Conservation (phyloP, 2,797 vertebrate genomes). For the Phoebastria nigripes region DNA sequence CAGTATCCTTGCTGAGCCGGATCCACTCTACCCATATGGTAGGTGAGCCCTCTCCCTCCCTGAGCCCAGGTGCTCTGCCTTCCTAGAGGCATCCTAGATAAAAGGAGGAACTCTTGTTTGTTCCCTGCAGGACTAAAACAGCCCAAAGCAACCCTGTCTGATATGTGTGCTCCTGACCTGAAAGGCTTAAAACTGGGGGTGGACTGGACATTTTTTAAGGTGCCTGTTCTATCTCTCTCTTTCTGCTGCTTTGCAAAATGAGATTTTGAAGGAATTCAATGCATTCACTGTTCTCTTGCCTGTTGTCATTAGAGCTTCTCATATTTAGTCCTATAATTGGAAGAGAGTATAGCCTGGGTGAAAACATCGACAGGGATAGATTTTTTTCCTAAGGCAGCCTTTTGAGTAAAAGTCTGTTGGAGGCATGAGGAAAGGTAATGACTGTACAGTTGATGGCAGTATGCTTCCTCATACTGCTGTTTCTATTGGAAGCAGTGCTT, state of each 20-base stretch:
- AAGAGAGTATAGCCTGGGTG: neutral
- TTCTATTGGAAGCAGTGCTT: neutral
- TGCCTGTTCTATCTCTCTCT: neutral
- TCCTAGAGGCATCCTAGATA: neutral
- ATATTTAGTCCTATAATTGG: neutral
- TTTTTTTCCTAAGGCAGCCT: neutral
- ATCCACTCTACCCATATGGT: constrained; percentile 54
- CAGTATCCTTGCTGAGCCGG: constrained; percentile 57
- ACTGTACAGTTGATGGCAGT: neutral
- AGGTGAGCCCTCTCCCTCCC: neutral
- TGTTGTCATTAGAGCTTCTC: neutral
- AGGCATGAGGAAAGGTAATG: neutral
- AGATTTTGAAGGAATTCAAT: neutral
- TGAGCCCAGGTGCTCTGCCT: neutral
- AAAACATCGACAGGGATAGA: neutral
- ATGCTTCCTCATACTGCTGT: neutral
- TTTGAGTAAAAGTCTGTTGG: neutral
- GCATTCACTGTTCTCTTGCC: neutral
- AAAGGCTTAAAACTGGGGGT: constrained; percentile 67
- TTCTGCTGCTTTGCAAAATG: neutral
- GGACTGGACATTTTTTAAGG: constrained; percentile 70
- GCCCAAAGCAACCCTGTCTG: constrained; percentile 38
- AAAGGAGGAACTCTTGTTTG: constrained; percentile 5
- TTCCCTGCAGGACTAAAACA: constrained; percentile 61
- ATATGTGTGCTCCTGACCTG: constrained; percentile 51